phyloP scores from a whole-genome alignment of 2,888 invertebrate genomes.

The Papilio protenor region DNA sequence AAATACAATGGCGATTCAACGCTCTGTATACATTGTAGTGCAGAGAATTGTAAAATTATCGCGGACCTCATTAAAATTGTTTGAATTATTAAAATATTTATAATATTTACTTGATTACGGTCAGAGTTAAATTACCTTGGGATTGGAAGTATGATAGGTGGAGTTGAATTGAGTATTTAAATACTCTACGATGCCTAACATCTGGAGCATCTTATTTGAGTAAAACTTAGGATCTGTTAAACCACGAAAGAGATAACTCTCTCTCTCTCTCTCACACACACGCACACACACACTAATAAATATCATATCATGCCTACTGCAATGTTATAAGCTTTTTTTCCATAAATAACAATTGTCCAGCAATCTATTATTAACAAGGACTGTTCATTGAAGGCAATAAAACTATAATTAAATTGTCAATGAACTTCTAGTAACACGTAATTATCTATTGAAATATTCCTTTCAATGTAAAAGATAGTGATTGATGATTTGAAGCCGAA shows the following conservation, averaged over 20 bases:
- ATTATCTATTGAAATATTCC: constrained; percentile 12
- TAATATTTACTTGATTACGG: not conserved
- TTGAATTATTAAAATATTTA: not conserved
- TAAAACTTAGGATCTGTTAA: not conserved
- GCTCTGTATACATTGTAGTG: constrained; percentile 62
- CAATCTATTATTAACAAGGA: constrained; percentile 11
- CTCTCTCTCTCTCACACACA: too few relatives aligned
- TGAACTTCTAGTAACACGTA: not conserved
- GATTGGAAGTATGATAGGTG: not conserved
- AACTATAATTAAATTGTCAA: constrained; percentile 27
- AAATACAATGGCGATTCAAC: constrained; percentile 59
- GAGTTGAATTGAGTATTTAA: not conserved
- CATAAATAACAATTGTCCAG: not conserved
- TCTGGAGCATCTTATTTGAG: not conserved
- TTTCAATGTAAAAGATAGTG: constrained; percentile 8
- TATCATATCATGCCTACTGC: too few relatives aligned
- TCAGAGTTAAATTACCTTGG: not conserved
- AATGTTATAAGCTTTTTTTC: not conserved
- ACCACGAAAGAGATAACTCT: too few relatives aligned
- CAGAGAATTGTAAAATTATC: constrained; percentile 55
- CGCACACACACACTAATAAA: too few relatives aligned
- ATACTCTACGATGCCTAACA: not conserved
- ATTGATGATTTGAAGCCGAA: constrained; percentile 14
- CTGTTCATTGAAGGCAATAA: constrained; percentile 15
- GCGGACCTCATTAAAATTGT: constrained; percentile 52